phyloP scores from a whole-genome alignment of 1,140 invertebrate genomes.

The Neuroterus valhalla region DNA sequence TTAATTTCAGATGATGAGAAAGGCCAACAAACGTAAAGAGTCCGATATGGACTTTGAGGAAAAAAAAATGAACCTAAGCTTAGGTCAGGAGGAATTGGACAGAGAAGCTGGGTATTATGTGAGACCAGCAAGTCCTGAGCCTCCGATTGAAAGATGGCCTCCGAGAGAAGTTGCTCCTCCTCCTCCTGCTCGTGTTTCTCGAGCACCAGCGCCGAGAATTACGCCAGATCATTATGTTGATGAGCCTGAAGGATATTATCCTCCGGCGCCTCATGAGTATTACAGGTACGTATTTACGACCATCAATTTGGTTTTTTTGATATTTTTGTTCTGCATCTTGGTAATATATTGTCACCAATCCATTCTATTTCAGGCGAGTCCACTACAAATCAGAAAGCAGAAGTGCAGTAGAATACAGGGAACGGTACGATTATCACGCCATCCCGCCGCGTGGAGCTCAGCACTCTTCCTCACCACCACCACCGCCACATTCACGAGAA shows the following conservation, averaged over 20 bases:
- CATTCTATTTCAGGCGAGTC: constrained; percentile 58
- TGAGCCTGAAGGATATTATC: constrained; percentile 69
- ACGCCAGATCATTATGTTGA: constrained; percentile 70
- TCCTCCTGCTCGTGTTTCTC: constrained; percentile 49
- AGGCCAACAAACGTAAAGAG: constrained; percentile 94
- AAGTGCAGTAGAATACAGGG: constrained; percentile 66
- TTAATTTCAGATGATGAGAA: constrained; percentile 83
- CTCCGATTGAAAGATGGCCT: constrained; percentile 69
- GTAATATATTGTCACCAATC: not conserved
- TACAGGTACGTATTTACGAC: constrained; percentile 60
- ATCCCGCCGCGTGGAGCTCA: constrained; percentile 60
- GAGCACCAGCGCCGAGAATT: constrained; percentile 64
- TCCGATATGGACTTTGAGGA: constrained; percentile 97
- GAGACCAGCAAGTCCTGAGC: constrained; percentile 76
- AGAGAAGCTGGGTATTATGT: constrained; percentile 91
- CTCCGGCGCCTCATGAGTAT: constrained; percentile 65
- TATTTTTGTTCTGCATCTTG: not conserved
- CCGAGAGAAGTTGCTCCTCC: constrained; percentile 57
- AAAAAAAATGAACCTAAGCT: constrained; percentile 93
- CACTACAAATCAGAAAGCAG: constrained; percentile 69
- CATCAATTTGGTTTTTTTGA: constrained; percentile 19
- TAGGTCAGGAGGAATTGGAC: constrained; percentile 90
- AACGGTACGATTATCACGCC: constrained; percentile 69
- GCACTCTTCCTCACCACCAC: constrained; percentile 67
- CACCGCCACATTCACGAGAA: constrained; percentile 65